Conservation (phyloP, 2,113 vertebrate species). For the Argyrosomus japonicus region DNA sequence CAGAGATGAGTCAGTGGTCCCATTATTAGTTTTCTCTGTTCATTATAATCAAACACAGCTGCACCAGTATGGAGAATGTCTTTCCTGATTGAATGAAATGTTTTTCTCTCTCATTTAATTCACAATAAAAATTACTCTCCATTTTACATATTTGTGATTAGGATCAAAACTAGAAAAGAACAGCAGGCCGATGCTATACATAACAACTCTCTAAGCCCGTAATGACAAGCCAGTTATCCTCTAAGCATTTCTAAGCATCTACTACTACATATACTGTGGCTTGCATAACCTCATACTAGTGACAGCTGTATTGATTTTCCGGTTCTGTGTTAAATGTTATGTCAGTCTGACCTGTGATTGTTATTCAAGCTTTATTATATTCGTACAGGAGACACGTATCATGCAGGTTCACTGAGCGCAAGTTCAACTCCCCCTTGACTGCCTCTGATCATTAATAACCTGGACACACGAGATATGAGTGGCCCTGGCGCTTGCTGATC, state of each 20-base stretch:
- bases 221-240: background rate
- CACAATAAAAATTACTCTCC: background rate
- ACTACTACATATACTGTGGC: background rate
- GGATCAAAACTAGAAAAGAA: background rate
- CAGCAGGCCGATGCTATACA: background rate
- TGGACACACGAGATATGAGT: conserved; percentile 46
- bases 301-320: conserved; percentile 29
- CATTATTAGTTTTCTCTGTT: conserved; percentile 53
- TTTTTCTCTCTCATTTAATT: conserved; percentile 10
- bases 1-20: conserved; percentile 56
- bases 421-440: conserved; percentile 17
- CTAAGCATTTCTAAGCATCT: background rate
- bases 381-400: conserved; percentile 1
- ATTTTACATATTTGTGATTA: background rate
- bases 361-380: conserved; percentile 3
- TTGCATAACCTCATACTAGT: background rate
- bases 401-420: background rate
- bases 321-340: conserved; percentile 22
- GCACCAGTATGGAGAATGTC: conserved; percentile 18
- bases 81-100: conserved; percentile 4
- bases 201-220: background rate
- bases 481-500: conserved; percentile 27
- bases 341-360: conserved; percentile 12
- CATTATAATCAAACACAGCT: conserved; percentile 47
- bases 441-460: conserved; percentile 47